phyloP scores from a whole-genome alignment of 2,888 invertebrate species.

The Tinea semifulvella region DNA sequence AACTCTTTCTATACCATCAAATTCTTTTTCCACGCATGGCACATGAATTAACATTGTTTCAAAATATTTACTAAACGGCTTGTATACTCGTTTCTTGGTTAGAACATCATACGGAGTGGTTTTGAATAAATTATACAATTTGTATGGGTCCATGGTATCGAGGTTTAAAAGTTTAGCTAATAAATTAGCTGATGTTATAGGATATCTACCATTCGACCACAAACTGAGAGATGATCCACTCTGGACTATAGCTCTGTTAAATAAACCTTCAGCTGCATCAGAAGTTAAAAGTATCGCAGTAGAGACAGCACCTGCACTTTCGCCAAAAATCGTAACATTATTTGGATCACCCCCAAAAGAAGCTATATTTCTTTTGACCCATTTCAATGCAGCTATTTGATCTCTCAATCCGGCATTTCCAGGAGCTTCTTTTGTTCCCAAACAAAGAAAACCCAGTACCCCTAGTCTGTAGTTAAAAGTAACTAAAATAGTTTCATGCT shows the following conservation, averaged over 20 bases:
- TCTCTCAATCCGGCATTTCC: conserved; percentile 56
- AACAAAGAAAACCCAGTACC: conserved; percentile 45
- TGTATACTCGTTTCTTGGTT: conserved; percentile 28
- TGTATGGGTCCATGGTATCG: conserved; percentile 37
- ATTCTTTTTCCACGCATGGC: conserved; percentile 45
- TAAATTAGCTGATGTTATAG: conserved; percentile 40
- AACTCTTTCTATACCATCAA: conserved; percentile 38
- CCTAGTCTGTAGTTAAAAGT: conserved; percentile 56
- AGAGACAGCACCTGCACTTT: conserved; percentile 51
- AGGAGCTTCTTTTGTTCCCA: conserved; percentile 50
- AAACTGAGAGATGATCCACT: conserved; percentile 46
- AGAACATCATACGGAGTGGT: conserved; percentile 31
- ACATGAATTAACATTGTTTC: conserved; percentile 45
- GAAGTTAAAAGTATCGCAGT: conserved; percentile 38
- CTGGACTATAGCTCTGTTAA: conserved; percentile 46
- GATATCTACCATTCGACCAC: conserved; percentile 48
- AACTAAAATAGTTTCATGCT: conserved; percentile 44
- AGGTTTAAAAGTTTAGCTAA: conserved; percentile 42
- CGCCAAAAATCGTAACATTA: conserved; percentile 52
- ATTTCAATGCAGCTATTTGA: conserved; percentile 50
- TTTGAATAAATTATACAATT: conserved; percentile 43
- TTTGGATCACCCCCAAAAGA: conserved; percentile 54
- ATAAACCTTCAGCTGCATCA: conserved; percentile 38
- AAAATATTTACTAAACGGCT: conserved; percentile 39
- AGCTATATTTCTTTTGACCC: conserved; percentile 52